A percentile compares a stretch with the other conserved stretches of the same genome.
These are phyloP conservation scores for Automeris io DNA, from an alignment of 2,888 invertebrate species.

Conservation along the genomic window DNA sequence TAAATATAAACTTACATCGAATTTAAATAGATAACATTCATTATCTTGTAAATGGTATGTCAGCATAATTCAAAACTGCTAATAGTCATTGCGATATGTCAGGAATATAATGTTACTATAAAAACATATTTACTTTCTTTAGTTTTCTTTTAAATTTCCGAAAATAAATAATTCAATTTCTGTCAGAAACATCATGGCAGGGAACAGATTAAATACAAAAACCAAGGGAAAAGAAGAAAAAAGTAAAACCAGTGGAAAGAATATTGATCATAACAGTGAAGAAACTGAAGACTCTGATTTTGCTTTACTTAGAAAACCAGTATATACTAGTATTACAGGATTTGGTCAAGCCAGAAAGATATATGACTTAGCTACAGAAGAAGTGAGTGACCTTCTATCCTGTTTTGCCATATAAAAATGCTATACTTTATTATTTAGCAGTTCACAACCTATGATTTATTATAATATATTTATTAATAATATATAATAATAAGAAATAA, in stretches of 20 bases:
- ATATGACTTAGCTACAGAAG: constrained; percentile 85
- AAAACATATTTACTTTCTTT: not conserved
- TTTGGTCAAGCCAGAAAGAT: constrained; percentile 83
- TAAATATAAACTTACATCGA: not conserved
- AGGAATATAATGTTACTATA: not conserved
- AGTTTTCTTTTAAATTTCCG: not conserved
- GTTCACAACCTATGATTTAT: not conserved
- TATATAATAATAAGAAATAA: not conserved
- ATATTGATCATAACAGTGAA: constrained; percentile 42
- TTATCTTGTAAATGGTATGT: constrained; percentile 33
- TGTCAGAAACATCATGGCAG: constrained; percentile 50
- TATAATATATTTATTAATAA: not conserved
- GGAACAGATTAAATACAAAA: constrained; percentile 61
- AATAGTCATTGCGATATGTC: constrained; percentile 15
- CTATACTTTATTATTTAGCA: too few species aligned
- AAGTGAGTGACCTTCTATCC: too few species aligned
- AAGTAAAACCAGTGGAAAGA: constrained; percentile 44
- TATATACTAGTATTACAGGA: constrained; percentile 81
- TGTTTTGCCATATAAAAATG: too few species aligned
- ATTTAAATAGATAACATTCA: constrained; percentile 7
- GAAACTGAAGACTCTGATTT: constrained; percentile 69
- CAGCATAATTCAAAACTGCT: constrained; percentile 38
- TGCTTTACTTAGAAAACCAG: constrained; percentile 79
- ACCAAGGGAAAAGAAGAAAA: constrained; percentile 59
- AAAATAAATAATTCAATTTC: constrained; percentile 8